Evolutionary conservation across 2,797 vertebrate genomes (phyloP), one percentile per base, ranked within the genome.

Genomic region (Dallia pectoralis): DNA sequence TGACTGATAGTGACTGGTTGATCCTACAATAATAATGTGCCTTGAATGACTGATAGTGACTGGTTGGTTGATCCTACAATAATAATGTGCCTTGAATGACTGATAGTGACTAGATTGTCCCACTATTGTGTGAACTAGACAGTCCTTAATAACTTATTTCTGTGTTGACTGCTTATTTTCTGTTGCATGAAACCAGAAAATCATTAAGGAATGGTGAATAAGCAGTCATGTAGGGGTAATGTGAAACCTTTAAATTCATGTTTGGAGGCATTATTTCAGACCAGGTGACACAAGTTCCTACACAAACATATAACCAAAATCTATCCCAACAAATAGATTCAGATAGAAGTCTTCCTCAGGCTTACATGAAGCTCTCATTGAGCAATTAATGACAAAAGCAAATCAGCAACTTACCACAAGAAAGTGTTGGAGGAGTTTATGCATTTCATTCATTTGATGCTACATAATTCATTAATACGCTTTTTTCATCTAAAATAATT

Each of bases 391-490:
- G 22, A 30, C 51, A 25, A 0, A 69, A 18, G 48, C 27, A 27
- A 69, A 69, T 48, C 1, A 61, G 9, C 53, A 76, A 79, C 27
- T 67, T 79, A 68, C 69, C 68, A 85, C 78, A 87, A 78, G 82
- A 77, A 40, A 87, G 73, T 53, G 51, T 81, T 75, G 78, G 74
- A 87, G 81, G 40, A 44, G 80, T 77, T 83, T 81, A 88, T 80
- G 79, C 73, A 73, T 79, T 88, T 90, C 87, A 88, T 87, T 90
- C 22, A 59, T 86, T 65, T 87, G 82, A 83, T 87, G 84, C 88
- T 88, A 90, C 87, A 88, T 86, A 81, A 85, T 81, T 79, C 79
- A 87, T 75, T 79, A 79, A 79, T 51, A 74, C 74, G 78, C 77
- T 77, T 33, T 25, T 19, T 32, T 11, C 51, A 19, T 56, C 53